These are phyloP conservation scores for Ictalurus punctatus DNA, from an alignment of 2,113 vertebrate genomes.

Conservation along the genomic window DNA sequence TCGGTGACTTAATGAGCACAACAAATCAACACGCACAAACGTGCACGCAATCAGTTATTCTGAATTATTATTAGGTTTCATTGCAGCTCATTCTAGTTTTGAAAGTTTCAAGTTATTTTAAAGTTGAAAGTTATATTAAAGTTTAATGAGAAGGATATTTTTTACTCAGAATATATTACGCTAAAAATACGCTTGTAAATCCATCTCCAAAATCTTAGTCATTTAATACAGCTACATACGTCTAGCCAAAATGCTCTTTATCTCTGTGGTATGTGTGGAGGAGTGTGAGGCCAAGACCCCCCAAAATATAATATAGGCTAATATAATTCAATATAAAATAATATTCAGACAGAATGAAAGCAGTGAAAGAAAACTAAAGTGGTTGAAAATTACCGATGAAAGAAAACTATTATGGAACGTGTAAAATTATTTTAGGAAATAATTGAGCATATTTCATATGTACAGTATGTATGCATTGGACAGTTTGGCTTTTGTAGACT, in stretches of 20 bases:
- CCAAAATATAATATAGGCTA: background rate
- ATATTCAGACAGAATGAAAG: background rate
- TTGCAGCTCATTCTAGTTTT: background rate
- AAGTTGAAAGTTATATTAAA: background rate
- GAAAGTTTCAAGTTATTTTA: too few species aligned
- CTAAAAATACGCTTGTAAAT: background rate
- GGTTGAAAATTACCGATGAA: too few species aligned
- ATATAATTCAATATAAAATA: background rate
- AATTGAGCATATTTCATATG: background rate
- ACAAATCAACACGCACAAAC: background rate
- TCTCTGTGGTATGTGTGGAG: background rate
- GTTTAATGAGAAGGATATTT: constrained; percentile 16
- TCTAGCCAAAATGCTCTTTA: background rate
- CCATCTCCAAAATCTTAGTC: background rate
- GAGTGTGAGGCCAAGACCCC: background rate
- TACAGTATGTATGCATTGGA: background rate
- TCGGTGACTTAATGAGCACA: constrained; percentile 34
- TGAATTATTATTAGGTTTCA: background rate
- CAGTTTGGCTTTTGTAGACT: background rate
- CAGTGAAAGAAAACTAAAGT: background rate
- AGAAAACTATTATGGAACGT: background rate
- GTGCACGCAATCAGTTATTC: background rate
- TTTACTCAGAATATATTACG: background rate
- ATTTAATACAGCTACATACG: background rate
- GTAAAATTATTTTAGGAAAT: background rate